Conservation (phyloP, 2,797 vertebrate species). For the Capromys pilorides region DNA sequence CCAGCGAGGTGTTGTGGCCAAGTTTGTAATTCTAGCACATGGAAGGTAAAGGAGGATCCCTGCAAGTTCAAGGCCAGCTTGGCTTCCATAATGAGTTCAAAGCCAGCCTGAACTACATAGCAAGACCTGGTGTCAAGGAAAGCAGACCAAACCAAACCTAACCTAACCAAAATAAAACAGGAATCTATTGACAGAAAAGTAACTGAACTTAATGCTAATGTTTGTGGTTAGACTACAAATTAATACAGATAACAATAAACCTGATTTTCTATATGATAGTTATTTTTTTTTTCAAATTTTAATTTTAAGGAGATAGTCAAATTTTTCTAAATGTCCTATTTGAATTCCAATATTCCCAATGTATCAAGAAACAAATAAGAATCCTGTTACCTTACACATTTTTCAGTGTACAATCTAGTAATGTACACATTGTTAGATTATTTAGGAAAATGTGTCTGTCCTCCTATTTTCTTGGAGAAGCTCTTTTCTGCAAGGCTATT, state of each 20-base stretch:
- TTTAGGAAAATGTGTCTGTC: not conserved
- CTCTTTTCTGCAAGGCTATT: not conserved
- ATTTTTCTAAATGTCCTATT: slow-evolving; percentile 22
- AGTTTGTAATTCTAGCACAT: not conserved
- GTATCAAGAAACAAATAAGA: not conserved
- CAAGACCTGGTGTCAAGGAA: not conserved
- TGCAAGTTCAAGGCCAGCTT: not conserved
- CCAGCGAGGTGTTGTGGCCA: not conserved
- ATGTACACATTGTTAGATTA: not conserved
- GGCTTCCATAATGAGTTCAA: not conserved
- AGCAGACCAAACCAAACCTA: not conserved
- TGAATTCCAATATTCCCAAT: slow-evolving; percentile 3
- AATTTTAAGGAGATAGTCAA: slow-evolving; percentile 32
- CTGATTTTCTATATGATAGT: slow-evolving; percentile 1
- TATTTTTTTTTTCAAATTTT: slow-evolving; percentile 25
- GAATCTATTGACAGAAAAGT: slow-evolving; percentile 11
- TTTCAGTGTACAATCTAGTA: not conserved
- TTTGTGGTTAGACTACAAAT: slow-evolving; percentile 39
- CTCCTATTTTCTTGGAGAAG: not conserved
- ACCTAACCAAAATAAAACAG: not conserved
- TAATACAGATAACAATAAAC: slow-evolving; percentile 11
- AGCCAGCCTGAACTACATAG: not conserved
- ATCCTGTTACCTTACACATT: not conserved
- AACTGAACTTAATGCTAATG: slow-evolving; percentile 45
- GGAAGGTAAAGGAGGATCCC: not conserved